Percentiles rank a stretch among this genome's conserved stretches.
These are phyloP conservation scores for Helicoverpa armigera DNA, from an alignment of 1,140 invertebrate genomes.

Conservation along the genomic window DNA sequence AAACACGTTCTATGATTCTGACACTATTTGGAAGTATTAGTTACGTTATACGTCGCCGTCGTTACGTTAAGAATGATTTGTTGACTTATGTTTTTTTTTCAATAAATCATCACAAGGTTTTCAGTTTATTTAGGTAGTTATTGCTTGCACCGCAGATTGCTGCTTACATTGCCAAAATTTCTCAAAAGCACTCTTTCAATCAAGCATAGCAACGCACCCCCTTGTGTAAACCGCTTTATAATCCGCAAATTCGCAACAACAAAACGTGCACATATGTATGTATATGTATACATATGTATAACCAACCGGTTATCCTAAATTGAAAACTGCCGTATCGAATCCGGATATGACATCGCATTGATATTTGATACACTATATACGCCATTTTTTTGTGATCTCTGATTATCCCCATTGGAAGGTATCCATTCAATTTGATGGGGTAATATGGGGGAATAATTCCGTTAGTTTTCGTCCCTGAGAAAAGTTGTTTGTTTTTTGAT, in stretches of 20 bases:
- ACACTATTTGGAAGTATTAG: too few relatives aligned
- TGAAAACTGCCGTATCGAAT: slow-evolving; percentile 22
- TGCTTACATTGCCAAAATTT: too few relatives aligned
- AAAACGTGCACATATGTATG: not conserved
- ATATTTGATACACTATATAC: slow-evolving; percentile 19
- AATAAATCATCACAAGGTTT: too few relatives aligned
- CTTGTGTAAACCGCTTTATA: not conserved
- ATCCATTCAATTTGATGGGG: slow-evolving; percentile 26
- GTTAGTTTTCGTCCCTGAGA: not conserved
- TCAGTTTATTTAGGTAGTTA: too few relatives aligned
- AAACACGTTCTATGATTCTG: too few relatives aligned
- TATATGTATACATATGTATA: too few relatives aligned
- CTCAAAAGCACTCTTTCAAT: not conserved
- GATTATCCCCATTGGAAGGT: slow-evolving; percentile 15
- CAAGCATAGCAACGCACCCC: too few relatives aligned
- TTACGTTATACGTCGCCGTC: too few relatives aligned
- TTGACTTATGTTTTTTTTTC: too few relatives aligned
- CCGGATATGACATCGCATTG: slow-evolving; percentile 18
- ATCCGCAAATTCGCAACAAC: slow-evolving; percentile 2
- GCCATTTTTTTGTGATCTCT: slow-evolving; percentile 6
- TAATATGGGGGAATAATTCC: slow-evolving; percentile 7
- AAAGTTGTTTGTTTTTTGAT: slow-evolving; percentile 10
- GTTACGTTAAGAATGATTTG: too few relatives aligned
- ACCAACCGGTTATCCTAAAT: slow-evolving; percentile 14
- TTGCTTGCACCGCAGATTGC: too few relatives aligned